Evolutionary conservation across 1,140 invertebrate species (phyloP).

Genomic region (Pseudomyrmex pallidus): DNA sequence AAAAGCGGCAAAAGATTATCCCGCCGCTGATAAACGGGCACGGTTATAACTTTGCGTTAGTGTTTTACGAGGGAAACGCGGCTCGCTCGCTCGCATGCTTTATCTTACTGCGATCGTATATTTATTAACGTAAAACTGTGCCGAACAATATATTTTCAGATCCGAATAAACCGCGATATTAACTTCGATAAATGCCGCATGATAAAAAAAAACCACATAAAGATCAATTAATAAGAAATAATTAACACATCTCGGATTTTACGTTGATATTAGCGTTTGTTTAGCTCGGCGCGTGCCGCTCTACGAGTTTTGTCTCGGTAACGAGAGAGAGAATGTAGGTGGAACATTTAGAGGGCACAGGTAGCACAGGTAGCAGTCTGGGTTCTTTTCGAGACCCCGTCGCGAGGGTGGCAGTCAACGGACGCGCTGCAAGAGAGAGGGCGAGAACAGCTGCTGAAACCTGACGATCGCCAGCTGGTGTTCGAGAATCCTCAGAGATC

Average conservation of each 20-base stretch:
- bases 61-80: conserved; percentile 23
- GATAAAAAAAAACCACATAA: neutral
- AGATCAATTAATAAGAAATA: neutral
- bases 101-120: conserved; percentile 7
- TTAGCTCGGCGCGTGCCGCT: neutral
- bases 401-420: conserved; percentile 18
- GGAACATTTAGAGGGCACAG: neutral
- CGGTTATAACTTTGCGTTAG: conserved; percentile 22
- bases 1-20: conserved; percentile 39
- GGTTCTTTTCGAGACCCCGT: neutral
- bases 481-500: neutral
- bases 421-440: neutral
- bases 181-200: neutral
- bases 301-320: neutral
- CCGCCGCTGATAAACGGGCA: conserved; percentile 13
- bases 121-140: conserved; percentile 34
- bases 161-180: neutral
- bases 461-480: conserved; percentile 47
- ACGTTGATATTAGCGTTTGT: too few species aligned
- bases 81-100: conserved; percentile 12
- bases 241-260: neutral
- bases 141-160: neutral
- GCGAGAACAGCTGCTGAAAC: conserved; percentile 35
- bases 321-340: neutral
- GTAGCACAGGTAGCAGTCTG: conserved; percentile 33